These are phyloP conservation scores for Agriopis aurantiaria DNA, from an alignment of 2,888 invertebrate species.

Conservation along the genomic window DNA sequence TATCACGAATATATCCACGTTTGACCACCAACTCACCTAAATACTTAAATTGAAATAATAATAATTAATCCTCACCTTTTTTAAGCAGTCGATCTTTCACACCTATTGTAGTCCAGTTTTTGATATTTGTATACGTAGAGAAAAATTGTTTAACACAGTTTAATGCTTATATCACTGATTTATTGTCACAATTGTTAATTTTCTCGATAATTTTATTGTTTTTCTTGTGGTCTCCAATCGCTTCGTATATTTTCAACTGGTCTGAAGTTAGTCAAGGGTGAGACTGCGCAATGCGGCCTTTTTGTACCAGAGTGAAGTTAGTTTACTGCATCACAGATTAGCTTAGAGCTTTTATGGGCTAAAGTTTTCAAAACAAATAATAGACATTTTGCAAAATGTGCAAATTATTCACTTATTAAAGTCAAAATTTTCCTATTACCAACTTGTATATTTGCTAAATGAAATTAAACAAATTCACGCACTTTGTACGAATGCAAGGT, in stretches of 20 bases:
- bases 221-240: conserved; percentile 44
- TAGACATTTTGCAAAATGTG: no score
- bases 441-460: no score
- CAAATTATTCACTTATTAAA: no score
- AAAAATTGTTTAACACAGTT: background rate
- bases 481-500: no score
- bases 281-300: conserved; percentile 72
- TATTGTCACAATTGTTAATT: conserved; percentile 39
- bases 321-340: conserved; percentile 53
- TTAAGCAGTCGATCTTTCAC: background rate
- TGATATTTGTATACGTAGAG: background rate
- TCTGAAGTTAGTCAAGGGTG: conserved; percentile 56
- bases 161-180: conserved; percentile 16
- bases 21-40: no score
- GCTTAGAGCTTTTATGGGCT: conserved; percentile 14
- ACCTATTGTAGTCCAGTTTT: background rate
- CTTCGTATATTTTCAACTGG: conserved; percentile 54
- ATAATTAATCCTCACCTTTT: background rate
- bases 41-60: background rate
- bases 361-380: background rate
- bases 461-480: no score
- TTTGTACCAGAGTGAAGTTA: conserved; percentile 62
- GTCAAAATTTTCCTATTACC: no score
- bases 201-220: conserved; percentile 42
- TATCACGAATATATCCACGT: no score